Conservation (phyloP, 2,797 vertebrate species). For the Dromococcyx pavoninus region DNA sequence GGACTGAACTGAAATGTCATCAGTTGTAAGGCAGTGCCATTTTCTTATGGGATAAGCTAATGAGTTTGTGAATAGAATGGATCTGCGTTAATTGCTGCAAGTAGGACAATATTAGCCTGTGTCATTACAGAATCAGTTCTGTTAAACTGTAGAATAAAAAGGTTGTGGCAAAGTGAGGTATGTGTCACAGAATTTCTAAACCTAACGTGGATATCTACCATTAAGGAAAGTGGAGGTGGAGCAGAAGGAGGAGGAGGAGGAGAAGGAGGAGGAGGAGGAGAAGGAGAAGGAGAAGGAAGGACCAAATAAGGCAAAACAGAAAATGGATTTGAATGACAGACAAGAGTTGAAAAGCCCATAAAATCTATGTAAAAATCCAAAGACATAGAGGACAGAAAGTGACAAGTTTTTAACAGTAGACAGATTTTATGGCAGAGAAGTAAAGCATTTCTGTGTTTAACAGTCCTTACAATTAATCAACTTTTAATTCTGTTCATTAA, state of each 20-base stretch:
- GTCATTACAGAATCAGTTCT: neutral
- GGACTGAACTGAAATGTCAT: neutral
- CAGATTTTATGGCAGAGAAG: conserved; percentile 45
- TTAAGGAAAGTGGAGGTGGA: neutral
- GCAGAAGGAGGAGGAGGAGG: no score
- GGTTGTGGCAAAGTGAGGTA: neutral
- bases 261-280: no score
- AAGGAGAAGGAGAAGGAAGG: neutral
- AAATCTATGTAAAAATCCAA: neutral
- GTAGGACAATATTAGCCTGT: neutral
- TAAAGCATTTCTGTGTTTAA: conserved; percentile 52
- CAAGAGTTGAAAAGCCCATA: neutral
- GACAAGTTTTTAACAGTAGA: conserved; percentile 21
- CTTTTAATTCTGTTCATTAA: conserved; percentile 68
- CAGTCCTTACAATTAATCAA: conserved; percentile 70
- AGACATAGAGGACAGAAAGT: conserved; percentile 1
- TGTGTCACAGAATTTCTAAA: neutral
- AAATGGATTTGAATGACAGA: neutral
- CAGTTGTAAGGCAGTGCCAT: neutral
- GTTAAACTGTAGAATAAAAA: neutral
- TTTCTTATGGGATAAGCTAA: neutral
- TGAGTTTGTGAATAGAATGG: neutral
- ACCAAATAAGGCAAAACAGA: neutral
- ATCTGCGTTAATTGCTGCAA: neutral
- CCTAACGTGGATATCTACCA: neutral